A percentile compares a stretch with the other conserved stretches of the same genome.
Conservation (phyloP, 2,113 vertebrate species). For the Octodon degus region DNA sequence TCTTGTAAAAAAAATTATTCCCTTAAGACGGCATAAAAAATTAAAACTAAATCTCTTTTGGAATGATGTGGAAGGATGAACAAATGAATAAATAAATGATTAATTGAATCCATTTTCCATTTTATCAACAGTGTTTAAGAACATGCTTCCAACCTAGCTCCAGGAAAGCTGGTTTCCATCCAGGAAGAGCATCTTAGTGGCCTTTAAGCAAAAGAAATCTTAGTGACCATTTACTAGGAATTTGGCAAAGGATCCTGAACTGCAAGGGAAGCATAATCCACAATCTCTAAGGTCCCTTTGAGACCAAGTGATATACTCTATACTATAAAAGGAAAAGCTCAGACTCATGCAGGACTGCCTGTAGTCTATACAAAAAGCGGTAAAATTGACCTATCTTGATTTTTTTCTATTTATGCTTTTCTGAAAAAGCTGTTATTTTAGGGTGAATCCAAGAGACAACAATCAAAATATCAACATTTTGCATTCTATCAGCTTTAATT, state of each 20-base stretch:
- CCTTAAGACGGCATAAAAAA: background rate
- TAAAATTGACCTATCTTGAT: slow-evolving; percentile 2
- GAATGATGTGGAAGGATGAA: background rate
- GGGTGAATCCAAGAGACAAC: background rate
- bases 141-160: background rate
- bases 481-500: slow-evolving; percentile 63
- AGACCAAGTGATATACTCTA: background rate
- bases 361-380: background rate
- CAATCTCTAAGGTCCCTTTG: background rate
- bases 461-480: slow-evolving; percentile 60
- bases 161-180: background rate
- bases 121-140: slow-evolving; percentile 36
- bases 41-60: background rate
- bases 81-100: slow-evolving; percentile 7
- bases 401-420: slow-evolving; percentile 46
- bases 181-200: background rate
- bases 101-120: background rate
- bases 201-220: background rate
- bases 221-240: background rate
- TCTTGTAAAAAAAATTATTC: background rate
- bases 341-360: background rate
- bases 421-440: slow-evolving; percentile 31
- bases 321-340: background rate
- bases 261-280: background rate
- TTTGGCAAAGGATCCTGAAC: slow-evolving; percentile 6